phyloP scores from a whole-genome alignment of 1,140 invertebrate genomes.

The Halictus rubicundus region DNA sequence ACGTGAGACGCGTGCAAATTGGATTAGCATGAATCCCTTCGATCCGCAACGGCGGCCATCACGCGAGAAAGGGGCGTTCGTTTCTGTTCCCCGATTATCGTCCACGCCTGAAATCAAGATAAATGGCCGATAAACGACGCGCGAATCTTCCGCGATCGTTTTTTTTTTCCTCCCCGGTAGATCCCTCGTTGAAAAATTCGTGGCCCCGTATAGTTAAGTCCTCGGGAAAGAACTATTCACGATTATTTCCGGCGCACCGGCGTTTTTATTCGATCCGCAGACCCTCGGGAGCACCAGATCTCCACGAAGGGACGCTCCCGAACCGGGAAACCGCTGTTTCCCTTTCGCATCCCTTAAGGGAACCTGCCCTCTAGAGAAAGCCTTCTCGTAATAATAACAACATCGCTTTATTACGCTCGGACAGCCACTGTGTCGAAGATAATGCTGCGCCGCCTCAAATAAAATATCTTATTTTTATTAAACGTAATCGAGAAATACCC shows the following conservation, averaged over 20 bases:
- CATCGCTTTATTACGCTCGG: too few relatives aligned
- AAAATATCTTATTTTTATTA: too few relatives aligned
- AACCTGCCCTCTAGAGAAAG: background rate
- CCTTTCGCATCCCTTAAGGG: background rate
- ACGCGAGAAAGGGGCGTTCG: constrained; percentile 37
- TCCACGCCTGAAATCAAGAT: constrained; percentile 12
- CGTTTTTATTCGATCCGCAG: background rate
- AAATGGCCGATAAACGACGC: background rate
- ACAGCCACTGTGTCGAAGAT: too few relatives aligned
- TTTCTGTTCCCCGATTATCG: constrained; percentile 20
- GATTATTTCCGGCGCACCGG: background rate
- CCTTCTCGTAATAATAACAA: background rate
- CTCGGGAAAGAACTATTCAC: background rate
- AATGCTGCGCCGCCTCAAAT: too few relatives aligned
- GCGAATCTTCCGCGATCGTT: background rate
- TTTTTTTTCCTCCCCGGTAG: too few relatives aligned
- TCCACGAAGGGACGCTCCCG: background rate
- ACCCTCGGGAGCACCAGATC: background rate
- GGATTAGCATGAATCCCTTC: background rate
- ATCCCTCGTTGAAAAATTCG: background rate
- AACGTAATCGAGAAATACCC: too few relatives aligned
- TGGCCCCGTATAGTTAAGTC: background rate
- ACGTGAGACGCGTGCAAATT: constrained; percentile 20
- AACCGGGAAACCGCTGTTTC: background rate
- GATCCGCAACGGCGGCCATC: background rate